Base-by-base conservation (phyloP, 2,888 invertebrate species). In the Norana najaformis region DNA sequence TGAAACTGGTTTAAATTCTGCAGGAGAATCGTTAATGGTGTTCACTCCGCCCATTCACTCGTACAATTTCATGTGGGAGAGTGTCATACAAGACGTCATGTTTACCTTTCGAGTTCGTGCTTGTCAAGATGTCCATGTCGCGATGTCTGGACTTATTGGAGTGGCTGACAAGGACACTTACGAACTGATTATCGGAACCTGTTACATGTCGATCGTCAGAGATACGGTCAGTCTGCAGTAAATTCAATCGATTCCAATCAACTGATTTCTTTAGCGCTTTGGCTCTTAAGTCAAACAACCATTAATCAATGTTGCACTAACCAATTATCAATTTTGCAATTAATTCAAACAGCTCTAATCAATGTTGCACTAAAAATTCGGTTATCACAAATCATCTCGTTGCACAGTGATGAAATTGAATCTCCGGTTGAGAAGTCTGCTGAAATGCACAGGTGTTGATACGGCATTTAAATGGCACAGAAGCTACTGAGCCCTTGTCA, bases 161-260 rank as follows among this genome's bases (percentile, higher is more conserved):
- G 90, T 90, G 30, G 35, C 82, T 83, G 90, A 83, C 82, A 36
- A 38, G 39, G 69, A 90, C n/a, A 83, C 90, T 20, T 90, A 90
- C 89, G 90, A 90, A 39, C 36, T 90, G 41, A 83, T 89, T 20
- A 47, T 90, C 82, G 90, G 90, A 36, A 38, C 34, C 5, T 88
- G 90, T 30, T 82, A 88, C 36, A 16, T 37, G 39, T 88, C 89
- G 35, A 34, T 90, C 30, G 53, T 90, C 20, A 23, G 83, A 69
- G 90, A 90, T 34, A 35, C 41, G 88, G 89, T 89, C 53, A 41
- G 90, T 39, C n/a, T n/a, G n/a, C n/a, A n/a, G n/a, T n/a, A n/a
- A 36, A 35, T 8, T 38, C 88, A n/a, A 69, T 16, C 16, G 69
- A 69, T n/a, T 69, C n/a, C n/a, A 69, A 2, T 30, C n/a, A 69